Evolutionary conservation across 2,797 vertebrate species (phyloP), one percentile per base, ranked within the genome.

Genomic region (Gobio occitaniae): DNA sequence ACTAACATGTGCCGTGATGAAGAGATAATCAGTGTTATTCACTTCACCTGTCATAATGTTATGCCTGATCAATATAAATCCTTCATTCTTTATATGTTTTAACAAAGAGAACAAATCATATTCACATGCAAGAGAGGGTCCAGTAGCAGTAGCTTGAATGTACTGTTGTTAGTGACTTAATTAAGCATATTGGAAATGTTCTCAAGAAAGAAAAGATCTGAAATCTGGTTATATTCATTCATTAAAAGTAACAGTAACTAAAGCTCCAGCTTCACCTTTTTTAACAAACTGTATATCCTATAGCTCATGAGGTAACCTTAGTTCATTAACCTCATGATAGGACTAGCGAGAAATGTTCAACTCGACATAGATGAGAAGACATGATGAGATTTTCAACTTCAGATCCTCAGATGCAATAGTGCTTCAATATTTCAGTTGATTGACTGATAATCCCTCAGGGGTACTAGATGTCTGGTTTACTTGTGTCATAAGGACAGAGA

Each of bases 401-500:
- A 50, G n/a, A 74, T 72, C 21, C 52, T 72, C 65, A 54, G 32
- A 29, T 9, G 19, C 32, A 52, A 77, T 47, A 66, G 71, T 25
- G 41, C 84, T 65, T 80, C 32, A 74, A 2, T 11, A 6, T 17
- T 77, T 89, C 84, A 83, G 81, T 84, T 82, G 86, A 91, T 78
- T 91, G 89, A 91, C 81, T 81, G 84, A 66, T 92, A 92, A 92
- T 94, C 92, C 87, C 54, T 54, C 38, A 32, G 69, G 17, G 12
- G 29, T 41, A 74, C 69, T 66, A n/a, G 68, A 63, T 16, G 44
- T 3, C 7, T 59, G 16, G 38, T 36, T n/a, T 65, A 41, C 44
- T 66, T 65, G 9, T 47, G 59, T 80, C 29, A 52, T 44, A 29
- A 66, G 16, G 16, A 59, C 61, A 59, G 25, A 32, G 47, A 25